Evolutionary conservation across 2,888 invertebrate species (phyloP).

Genomic region (Cordylochernes scorpioides): DNA sequence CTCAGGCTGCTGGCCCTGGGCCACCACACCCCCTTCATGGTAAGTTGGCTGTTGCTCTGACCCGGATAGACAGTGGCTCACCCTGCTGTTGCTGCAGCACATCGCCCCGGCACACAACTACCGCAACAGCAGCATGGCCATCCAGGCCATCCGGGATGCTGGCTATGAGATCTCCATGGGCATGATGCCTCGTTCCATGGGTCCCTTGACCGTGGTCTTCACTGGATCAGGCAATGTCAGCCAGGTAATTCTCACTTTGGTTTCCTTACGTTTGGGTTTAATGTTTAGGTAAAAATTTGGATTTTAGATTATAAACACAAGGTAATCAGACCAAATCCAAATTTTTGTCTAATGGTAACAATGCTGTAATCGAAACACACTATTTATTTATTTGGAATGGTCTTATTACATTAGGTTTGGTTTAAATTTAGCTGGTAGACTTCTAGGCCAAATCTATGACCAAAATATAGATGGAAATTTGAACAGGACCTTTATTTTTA

Average conservation of each 20-base stretch:
- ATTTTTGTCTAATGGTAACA: too few relatives aligned
- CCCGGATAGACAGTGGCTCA: not conserved
- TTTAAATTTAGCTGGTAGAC: too few relatives aligned
- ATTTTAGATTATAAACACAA: too few relatives aligned
- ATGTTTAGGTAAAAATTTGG: too few relatives aligned
- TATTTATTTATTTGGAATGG: too few relatives aligned
- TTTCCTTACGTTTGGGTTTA: not conserved
- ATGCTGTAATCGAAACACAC: too few relatives aligned
- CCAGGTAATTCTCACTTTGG: constrained; percentile 26
- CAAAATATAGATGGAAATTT: too few relatives aligned
- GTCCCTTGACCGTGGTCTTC: constrained; percentile 88
- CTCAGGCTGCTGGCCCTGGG: constrained; percentile 73
- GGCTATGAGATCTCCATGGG: constrained; percentile 89
- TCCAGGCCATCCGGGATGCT: constrained; percentile 89
- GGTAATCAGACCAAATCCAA: too few relatives aligned
- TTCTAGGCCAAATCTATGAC: too few relatives aligned
- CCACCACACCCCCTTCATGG: constrained; percentile 98
- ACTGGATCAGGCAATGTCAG: constrained; percentile 95
- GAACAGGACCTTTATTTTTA: too few relatives aligned
- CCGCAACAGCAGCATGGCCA: constrained; percentile 84
- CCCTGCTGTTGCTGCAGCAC: constrained; percentile 32
- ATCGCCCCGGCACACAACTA: constrained; percentile 97
- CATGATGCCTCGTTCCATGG: constrained; percentile 90
- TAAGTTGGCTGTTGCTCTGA: constrained; percentile 20
- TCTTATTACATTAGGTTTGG: too few relatives aligned